A percentile compares a stretch with the other conserved stretches of the same genome.
Evolutionary conservation across 2,888 invertebrate genomes (phyloP).

Genomic region (Micropterix aruncella): DNA sequence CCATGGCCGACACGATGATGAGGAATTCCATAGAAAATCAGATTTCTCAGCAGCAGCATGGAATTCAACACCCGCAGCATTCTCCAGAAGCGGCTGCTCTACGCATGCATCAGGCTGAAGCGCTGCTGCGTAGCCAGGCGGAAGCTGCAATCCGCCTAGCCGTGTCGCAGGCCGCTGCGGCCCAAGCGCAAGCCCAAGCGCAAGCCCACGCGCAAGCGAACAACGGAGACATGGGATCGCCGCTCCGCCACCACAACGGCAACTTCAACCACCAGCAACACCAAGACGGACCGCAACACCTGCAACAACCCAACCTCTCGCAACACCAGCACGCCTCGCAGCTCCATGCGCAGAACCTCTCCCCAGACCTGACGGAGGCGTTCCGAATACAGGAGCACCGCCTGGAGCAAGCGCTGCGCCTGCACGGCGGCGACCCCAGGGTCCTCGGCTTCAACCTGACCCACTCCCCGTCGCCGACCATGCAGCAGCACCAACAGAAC

Average conservation of each 20-base stretch:
- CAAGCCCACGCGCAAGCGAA: conserved; percentile 26
- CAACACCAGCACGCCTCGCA: conserved; percentile 24
- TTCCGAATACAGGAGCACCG: conserved; percentile 64
- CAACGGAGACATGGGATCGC: conserved; percentile 27
- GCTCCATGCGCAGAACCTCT: conserved; percentile 33
- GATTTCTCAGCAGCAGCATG: conserved; percentile 15
- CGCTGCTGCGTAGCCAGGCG: conserved; percentile 69
- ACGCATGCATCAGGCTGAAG: conserved; percentile 67
- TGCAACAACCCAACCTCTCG: conserved; percentile 38
- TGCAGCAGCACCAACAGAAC: conserved; percentile 27
- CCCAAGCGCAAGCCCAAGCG: conserved; percentile 35
- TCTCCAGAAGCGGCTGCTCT: conserved; percentile 34
- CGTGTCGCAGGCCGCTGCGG: conserved; percentile 55
- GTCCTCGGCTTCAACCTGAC: conserved; percentile 61
- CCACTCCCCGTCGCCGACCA: conserved; percentile 26
- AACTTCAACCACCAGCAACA: conserved; percentile 29
- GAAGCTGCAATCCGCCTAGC: conserved; percentile 73
- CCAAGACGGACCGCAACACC: conserved; percentile 32
- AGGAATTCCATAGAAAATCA: conserved; percentile 23
- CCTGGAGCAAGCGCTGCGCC: conserved; percentile 66
- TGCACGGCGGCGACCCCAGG: conserved; percentile 65
- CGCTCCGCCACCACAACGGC: conserved; percentile 35
- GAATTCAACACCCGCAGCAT: conserved; percentile 14
- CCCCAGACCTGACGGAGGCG: conserved; percentile 58
- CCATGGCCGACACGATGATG: conserved; percentile 35